These are phyloP conservation scores for Burhinus oedicnemus DNA, from an alignment of 2,113 vertebrate species.

Conservation along the genomic window DNA sequence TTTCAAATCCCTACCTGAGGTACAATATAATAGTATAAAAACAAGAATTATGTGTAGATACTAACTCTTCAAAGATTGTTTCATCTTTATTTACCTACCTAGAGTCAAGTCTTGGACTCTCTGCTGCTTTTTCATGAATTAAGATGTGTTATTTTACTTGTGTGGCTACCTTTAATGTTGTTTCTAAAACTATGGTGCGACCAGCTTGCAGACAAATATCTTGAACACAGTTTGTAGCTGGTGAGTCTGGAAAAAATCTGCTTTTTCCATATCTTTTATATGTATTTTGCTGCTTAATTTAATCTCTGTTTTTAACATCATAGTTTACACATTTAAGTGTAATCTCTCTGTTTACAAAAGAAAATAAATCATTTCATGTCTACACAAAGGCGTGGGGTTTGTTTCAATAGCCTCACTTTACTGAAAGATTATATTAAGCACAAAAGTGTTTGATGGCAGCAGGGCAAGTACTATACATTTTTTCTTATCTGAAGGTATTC, in stretches of 20 bases:
- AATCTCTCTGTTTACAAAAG: not conserved
- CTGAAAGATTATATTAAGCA: not conserved
- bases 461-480: constrained; percentile 48
- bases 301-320: not conserved
- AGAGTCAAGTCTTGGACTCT: not conserved
- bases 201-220: not conserved
- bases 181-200: not conserved
- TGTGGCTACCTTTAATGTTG: not conserved
- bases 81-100: not conserved
- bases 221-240: not conserved
- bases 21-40: not conserved
- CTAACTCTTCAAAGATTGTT: not conserved
- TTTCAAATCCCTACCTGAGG: not conserved
- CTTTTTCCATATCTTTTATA: not conserved
- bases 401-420: not conserved
- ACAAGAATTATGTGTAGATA: not conserved
- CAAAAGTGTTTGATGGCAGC: constrained; percentile 46
- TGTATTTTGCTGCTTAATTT: not conserved
- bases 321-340: not conserved
- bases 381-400: not conserved
- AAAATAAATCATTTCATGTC: not conserved
- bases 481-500: constrained; percentile 71
- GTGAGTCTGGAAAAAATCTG: not conserved
- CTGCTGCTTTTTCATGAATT: not conserved
- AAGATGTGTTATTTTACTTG: not conserved